These are phyloP conservation scores for Phasia obesa DNA, from an alignment of 2,888 invertebrate species.

Conservation along the genomic window DNA sequence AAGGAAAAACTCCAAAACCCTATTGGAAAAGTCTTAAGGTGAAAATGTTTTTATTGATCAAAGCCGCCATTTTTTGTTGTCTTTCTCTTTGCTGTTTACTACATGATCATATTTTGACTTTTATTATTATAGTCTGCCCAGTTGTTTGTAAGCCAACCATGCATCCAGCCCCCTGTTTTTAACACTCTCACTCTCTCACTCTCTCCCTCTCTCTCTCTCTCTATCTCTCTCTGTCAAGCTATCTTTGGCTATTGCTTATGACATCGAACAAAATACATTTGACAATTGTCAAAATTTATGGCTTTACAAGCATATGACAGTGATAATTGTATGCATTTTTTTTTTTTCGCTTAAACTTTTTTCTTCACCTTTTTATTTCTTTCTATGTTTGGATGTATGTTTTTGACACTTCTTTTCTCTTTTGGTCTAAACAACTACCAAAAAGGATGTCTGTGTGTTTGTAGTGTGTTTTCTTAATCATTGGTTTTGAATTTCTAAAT, in stretches of 20 bases:
- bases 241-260: conserved; percentile 8
- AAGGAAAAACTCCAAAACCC: conserved; percentile 24
- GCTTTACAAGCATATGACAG: conserved; percentile 76
- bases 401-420: conserved; percentile 35
- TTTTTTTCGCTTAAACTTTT: conserved; percentile 3
- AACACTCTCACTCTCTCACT: too few species aligned
- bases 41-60: conserved; percentile 68
- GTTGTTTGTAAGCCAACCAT: conserved; percentile 1
- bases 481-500: conserved; percentile 44
- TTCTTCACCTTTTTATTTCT: conserved; percentile 31
- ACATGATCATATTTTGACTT: conserved; percentile 45
- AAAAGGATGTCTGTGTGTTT: conserved; percentile 10
- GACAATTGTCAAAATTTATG: conserved; percentile 75
- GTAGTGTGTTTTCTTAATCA: conserved; percentile 8
- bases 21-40: conserved; percentile 54
- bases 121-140: conserved; percentile 25
- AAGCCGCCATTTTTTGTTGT: conserved; percentile 63
- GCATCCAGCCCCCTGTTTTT: background rate
- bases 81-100: background rate
- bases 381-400: background rate
- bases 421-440: background rate
- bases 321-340: conserved; percentile 74
- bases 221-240: background rate
- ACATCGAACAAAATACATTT: conserved; percentile 29
- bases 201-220: too few species aligned